Evolutionary conservation across 2,797 vertebrate genomes (phyloP).

Genomic region (Glossophaga mutica): DNA sequence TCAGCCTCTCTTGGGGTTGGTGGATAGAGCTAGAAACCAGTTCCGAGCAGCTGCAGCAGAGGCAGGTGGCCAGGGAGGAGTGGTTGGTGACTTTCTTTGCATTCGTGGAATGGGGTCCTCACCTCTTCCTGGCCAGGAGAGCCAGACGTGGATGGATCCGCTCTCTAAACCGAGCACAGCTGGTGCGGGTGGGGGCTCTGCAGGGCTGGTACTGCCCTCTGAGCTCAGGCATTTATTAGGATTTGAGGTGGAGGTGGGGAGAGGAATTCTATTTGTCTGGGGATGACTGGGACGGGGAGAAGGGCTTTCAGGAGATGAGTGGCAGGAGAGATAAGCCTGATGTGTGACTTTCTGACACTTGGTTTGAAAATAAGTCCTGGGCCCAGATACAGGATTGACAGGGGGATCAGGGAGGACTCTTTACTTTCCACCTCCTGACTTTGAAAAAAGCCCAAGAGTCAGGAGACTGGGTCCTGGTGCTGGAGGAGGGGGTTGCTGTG

Average conservation of each 20-base stretch:
- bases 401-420: conserved; percentile 52
- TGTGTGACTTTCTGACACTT: conserved; percentile 71
- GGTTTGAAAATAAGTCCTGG: conserved; percentile 75
- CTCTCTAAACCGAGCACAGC: not conserved
- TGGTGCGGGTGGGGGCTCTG: not conserved
- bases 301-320: conserved; percentile 70
- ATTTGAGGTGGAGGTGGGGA: not conserved
- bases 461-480: conserved; percentile 57
- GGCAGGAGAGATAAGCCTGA: conserved; percentile 74
- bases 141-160: not conserved
- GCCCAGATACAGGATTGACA: conserved; percentile 65
- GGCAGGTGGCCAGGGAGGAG: not conserved
- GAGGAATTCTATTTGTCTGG: conserved; percentile 58
- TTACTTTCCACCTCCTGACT: conserved; percentile 55
- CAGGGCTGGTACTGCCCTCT: not conserved
- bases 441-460: conserved; percentile 10
- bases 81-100: too few species aligned
- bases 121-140: not conserved
- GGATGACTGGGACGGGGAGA: conserved; percentile 41
- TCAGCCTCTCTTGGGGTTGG: not conserved
- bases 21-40: not conserved
- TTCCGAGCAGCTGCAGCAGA: not conserved
- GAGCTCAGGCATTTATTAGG: conserved; percentile 51
- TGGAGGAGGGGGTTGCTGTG: not conserved
- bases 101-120: not conserved